Base-by-base conservation (phyloP, 1,140 invertebrate genomes). In the Thaumatotibia leucotreta region DNA sequence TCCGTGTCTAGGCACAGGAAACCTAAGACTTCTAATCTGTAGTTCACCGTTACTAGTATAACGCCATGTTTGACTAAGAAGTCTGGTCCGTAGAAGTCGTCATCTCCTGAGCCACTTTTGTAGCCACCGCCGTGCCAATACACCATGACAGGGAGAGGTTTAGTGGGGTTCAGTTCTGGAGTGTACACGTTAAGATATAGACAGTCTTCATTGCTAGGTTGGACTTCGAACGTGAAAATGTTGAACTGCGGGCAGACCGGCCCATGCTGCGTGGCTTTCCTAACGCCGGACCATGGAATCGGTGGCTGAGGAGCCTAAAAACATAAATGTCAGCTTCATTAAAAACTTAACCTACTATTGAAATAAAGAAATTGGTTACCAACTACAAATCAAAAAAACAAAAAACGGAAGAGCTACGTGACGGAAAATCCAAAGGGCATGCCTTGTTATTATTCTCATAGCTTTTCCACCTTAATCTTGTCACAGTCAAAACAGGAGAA, bases 41-140 rank as follows among this genome's bases (percentile, higher is more conserved):
- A 94, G 69, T 94, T 94, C 9, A 94, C 82, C 4, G 92, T 89
- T 3, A 94, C 93, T 1, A 94, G 72, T 8, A 95, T 85, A 2
- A 94, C 82, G 54, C 92, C 86, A 2, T 92, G 88, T 9, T 88
- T 80, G 11, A 92, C 75, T 4, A 94, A 77, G 67, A 92, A 91
- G 50, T 92, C 84, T 0, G 92, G 88, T 14, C 91, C 89, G 52
- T 91, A 89, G 11, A 82, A 63, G 0, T 74, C 29, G 2, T 78
- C 77, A 45, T 84, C 80, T 0, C 87, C 90, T 29, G 88, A 91
- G 11, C 93, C 92, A 52, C 74, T 58, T 9, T 89, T 80, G 73
- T 94, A 93, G 33, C 85, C 92, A 11, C 95, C 94, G 0, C 94
- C 94, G 74, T 95, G 94, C 32, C 95, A 92, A 73, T 87, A 95